Base-by-base conservation (phyloP, 2,113 vertebrate genomes). In the Ceuthmochares aereus region DNA sequence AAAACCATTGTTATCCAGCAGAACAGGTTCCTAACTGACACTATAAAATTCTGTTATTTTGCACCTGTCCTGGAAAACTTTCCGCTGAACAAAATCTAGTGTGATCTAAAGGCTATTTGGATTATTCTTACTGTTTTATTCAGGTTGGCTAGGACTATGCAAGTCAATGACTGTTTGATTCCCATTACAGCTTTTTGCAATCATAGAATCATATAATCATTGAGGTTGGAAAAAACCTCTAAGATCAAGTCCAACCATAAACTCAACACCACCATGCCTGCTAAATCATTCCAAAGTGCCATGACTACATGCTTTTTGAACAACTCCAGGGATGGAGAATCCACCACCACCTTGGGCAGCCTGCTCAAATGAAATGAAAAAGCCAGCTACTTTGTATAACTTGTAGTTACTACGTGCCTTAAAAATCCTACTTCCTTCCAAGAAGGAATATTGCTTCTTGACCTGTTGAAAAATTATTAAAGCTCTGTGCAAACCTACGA, bases 21-120 rank as follows among this genome's bases (percentile, higher is more conserved):
- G 60, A 75, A 89, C 80, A 82, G 13, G 34, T 78, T 76, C 51
- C 37, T 87, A 73, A 89, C 52, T 85, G 34, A 88, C 23, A 68
- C 29, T 69, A 94, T 30, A 74, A 66, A 90, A 91, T 88, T 94
- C 43, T 87, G 62, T 32, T 51, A 84, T 69, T 94, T 92, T 68
- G 32, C 25, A 92, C 68, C 23, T 96, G 18, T 68, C 76, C 69
- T 78, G 51, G 26, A 84, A 87, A 92, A 63, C 14, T 82, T 82
- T 92, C 92, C 52, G 74, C 32, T 96, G 93, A 88, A 91, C 49
- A 93, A 73, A 55, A 17, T 30, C 88, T 40, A 90, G 12, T 26
- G 29, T 78, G 34, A 83, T 29, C n/a, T 78, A 74, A 87, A 96
- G 69, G 26, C 26, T 77, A 67, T 12, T 90, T 17, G 37, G 34